Evolutionary conservation across 2,797 vertebrate species (phyloP), one percentile per base, ranked within the genome.

Genomic region (Anas capensis): DNA sequence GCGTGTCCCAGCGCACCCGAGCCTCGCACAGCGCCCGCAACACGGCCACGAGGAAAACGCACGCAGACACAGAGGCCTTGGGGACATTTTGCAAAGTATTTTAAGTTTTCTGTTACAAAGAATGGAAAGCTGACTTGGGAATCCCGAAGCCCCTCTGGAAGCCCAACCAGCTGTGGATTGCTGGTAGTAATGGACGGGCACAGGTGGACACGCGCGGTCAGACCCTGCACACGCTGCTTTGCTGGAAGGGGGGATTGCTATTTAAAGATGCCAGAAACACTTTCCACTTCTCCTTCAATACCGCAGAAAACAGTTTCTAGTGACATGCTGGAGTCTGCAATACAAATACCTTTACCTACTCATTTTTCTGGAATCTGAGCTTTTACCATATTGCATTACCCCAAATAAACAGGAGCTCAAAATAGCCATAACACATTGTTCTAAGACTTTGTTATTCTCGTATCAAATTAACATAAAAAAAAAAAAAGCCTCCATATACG

Each of bases 221-320:
- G 36, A 79, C 6, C 5, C 8, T 5, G 38, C 42, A 2, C 1
- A 0, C 87, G 82, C n/a, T 40, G 4, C 42, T 73, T 40, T 80
- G 53, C 77, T 56, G 66, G 88, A 88, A 27, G 36, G 44, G 90
- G 54, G 79, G 66, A 81, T 85, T 90, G 57, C 48, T 71, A 87
- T 87, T 87, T 92, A 92, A 83, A 88, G 76, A 84, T 18, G 49
- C 31, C 82, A 95, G 79, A 87, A 96, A 92, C 87, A 75, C 61
- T 82, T 81, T 87, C 53, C 23, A 49, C 5, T 14, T 61, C 85
- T 90, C 68, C 40, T 94, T 58, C 83, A 90, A 81, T 54, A 81
- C 79, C 87, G 75, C 79, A 64, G 38, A 90, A 83, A 11, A 65
- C 44, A 81, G 85, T 71, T 93, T 64, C 90, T 34, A 46, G 85